These are phyloP conservation scores for Cantharis rustica DNA, from an alignment of 2,888 invertebrate species.

Conservation along the genomic window DNA sequence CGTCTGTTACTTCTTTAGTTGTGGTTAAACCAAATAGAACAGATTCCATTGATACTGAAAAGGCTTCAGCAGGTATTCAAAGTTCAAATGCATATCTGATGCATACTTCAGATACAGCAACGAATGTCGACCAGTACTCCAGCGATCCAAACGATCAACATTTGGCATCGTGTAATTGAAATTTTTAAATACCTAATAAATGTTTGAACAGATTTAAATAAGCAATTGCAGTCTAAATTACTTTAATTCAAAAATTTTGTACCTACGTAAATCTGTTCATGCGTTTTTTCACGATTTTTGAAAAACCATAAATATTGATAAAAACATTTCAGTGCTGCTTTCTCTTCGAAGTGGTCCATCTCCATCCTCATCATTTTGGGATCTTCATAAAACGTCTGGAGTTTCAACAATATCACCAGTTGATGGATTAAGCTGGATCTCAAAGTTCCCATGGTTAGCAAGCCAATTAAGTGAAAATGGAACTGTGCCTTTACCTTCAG, in stretches of 20 bases:
- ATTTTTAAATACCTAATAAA: neutral
- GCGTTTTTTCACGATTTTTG: neutral
- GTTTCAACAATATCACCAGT: too few species aligned
- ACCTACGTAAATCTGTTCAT: too few species aligned
- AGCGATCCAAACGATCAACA: too few species aligned
- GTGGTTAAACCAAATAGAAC: slow-evolving; percentile 46
- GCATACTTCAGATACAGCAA: neutral
- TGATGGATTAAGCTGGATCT: neutral
- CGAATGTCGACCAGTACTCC: too few species aligned
- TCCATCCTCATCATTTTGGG: too few species aligned
- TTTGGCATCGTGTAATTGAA: slow-evolving; percentile 2
- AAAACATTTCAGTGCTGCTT: too few species aligned
- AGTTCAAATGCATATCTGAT: too few species aligned
- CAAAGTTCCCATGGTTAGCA: neutral
- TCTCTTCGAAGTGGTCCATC: too few species aligned
- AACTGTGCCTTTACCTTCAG: neutral
- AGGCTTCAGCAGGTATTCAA: neutral
- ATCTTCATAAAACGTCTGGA: too few species aligned
- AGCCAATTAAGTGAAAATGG: neutral
- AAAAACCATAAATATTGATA: too few species aligned
- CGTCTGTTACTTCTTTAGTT: slow-evolving; percentile 25
- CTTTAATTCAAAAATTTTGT: too few species aligned
- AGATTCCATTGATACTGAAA: neutral
- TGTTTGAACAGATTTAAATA: neutral
- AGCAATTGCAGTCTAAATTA: neutral